These are phyloP conservation scores for Galaxias olidus DNA, from an alignment of 2,797 vertebrate species.

Conservation along the genomic window DNA sequence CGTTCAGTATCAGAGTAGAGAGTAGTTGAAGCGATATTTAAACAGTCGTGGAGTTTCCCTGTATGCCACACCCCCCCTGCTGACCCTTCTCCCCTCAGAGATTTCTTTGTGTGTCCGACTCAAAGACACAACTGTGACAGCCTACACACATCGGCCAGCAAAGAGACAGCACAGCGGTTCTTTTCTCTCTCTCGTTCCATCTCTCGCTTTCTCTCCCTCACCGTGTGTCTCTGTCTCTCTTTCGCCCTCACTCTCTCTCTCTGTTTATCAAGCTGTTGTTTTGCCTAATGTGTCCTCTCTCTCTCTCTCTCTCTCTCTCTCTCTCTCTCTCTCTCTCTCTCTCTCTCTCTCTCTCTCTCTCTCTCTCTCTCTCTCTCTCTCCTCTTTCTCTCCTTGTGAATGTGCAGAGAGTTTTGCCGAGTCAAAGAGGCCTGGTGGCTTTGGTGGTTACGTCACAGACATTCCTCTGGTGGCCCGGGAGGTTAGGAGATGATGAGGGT, in stretches of 20 bases:
- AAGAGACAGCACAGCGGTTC: background rate
- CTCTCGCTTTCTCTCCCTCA: background rate
- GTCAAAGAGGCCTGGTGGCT: constrained; percentile 46
- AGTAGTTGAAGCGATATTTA: constrained; percentile 10
- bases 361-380: constrained; percentile 23
- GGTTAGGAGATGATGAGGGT: background rate
- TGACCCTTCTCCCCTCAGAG: background rate
- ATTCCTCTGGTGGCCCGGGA: constrained; percentile 56
- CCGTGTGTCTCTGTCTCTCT: background rate
- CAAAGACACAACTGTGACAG: constrained; percentile 19
- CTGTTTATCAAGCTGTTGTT: too few species aligned
- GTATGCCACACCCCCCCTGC: background rate
- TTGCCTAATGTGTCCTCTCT: too few species aligned
- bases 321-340: constrained; percentile 31
- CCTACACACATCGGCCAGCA: constrained; percentile 21
- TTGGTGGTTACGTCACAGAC: constrained; percentile 30
- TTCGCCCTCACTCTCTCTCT: constrained; percentile 16
- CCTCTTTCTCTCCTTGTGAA: constrained; percentile 21
- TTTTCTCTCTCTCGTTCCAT: background rate
- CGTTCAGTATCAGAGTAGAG: too few species aligned
- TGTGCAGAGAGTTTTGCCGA: constrained; percentile 8
- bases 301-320: constrained; percentile 25
- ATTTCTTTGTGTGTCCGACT: background rate
- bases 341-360: constrained; percentile 18
- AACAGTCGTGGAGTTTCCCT: background rate